Evolutionary conservation across 2,888 invertebrate species (phyloP), one percentile per base, ranked within the genome.

Genomic region (Cheilosia grossa): DNA sequence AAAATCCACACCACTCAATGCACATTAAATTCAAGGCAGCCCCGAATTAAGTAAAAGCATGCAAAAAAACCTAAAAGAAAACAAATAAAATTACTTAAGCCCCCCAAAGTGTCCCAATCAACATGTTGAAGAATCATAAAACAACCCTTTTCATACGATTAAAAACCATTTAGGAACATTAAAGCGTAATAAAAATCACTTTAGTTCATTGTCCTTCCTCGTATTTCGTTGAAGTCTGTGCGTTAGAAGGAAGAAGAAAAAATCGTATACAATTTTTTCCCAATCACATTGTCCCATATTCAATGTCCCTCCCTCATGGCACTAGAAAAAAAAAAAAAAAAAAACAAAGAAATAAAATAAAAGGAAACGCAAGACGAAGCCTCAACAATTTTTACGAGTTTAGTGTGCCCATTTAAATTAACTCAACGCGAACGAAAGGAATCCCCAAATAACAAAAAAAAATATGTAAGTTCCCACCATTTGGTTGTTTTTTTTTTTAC

Each of bases 131-230:
- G 49, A 61, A 82, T 72, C 74, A 64, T 78, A 73, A 79, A 73
- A 61, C 64, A 83, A 83, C 63, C 73, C 74, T 79, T 83, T 67
- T 61, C 59, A 44, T 59, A 66, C 59, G 67, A 82, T 63, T 74
- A 70, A 70, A 78, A 47, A 69, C 69, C 63, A 79, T 64, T 73
- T 63, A 82, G 63, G 42, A 63, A 69, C 63, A 82, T 64, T 74
- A 79, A 53, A 79, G 79, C 73, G 69, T 53, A 79, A 79, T 79
- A 83, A 83, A 83, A 79, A 83, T 79, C 79, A 83, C 79, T 83
- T 79, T 64, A 42, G 63, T 51, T 15, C 44, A 37, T 47, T 74
- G 63, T 64, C 33, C 17, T 42, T 37, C 30, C 3, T 24, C 56
- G 27, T 56, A 64, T 56, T 64, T 74, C 63, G 19, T 64, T 66